Base-by-base conservation (phyloP, 2,888 invertebrate species). In the Calliphora vomitoria region DNA sequence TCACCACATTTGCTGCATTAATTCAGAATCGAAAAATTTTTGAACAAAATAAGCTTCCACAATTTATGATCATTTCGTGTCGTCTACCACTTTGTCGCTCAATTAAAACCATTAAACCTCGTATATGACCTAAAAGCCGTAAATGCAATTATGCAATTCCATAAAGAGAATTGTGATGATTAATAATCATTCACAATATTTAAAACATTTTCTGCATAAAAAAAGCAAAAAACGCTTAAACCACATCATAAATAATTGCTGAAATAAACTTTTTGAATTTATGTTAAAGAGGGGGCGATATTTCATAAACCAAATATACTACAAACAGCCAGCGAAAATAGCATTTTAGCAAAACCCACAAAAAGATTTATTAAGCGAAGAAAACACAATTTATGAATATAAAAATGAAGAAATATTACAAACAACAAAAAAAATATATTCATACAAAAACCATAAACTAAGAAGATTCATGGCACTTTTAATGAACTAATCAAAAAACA, bases 211-310 rank as follows among this genome's bases (percentile, higher is more conserved):
- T 64, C n/a, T 47, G 10, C 0, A 31, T 44, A 66, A 15, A 60
- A 31, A 35, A 58, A 5, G 31, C 1, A 66, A 35, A 58, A 35
- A 68, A 58, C n/a, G 8, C 20, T 41, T 15, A 38, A 68, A 60
- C 66, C 84, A 68, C 79, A 60, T 72, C 58, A 72, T 84, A 79
- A 84, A 79, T 79, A 79, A 79, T 79, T 72, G 79, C 18, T 62
- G 35, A 25, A 81, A 85, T 55, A 75, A 81, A 47, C 20, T 75
- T 55, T 75, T 25, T 35, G 50, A 75, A 85, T 81, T 85, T 85
- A 81, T 81, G 75, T 64, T 75, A 62, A 81, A 85, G 85, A 75
- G 85, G 85, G 80, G 85, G 85, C 85, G 85, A 85, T 79, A 79
- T 84, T 79, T 84, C 78, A 74, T 38, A 66, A 41, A 62, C 5